These are phyloP conservation scores for Peromyscus melanophrys DNA, from an alignment of 2,797 vertebrate species.

Conservation along the genomic window DNA sequence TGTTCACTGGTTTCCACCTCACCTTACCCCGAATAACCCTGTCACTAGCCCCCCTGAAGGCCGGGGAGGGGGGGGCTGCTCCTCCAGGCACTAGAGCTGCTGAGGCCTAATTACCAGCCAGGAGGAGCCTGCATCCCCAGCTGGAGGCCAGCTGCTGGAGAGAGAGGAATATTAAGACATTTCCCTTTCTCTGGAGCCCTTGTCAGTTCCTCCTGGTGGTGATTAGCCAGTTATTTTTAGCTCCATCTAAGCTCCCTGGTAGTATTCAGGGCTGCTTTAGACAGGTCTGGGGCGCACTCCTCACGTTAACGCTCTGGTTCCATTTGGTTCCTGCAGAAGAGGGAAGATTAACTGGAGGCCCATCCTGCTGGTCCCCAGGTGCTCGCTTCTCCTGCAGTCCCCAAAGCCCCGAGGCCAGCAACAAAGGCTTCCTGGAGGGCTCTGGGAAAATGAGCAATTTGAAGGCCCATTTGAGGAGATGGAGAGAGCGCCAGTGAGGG, in stretches of 20 bases:
- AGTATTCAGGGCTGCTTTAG: constrained; percentile 72
- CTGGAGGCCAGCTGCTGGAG: constrained; percentile 74
- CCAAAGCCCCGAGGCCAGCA: background rate
- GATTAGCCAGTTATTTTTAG: constrained; percentile 84
- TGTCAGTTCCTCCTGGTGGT: constrained; percentile 76
- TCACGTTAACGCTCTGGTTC: background rate
- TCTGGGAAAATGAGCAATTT: constrained; percentile 1
- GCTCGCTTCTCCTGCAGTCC: background rate
- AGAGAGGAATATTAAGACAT: constrained; percentile 77
- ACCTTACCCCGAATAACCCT: constrained; percentile 52
- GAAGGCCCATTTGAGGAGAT: background rate
- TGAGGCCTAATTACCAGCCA: constrained; percentile 66
- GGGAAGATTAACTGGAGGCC: background rate
- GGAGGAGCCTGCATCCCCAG: constrained; percentile 57
- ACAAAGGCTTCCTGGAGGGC: background rate
- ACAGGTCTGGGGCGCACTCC: background rate
- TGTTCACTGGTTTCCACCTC: background rate
- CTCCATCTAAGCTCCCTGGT: constrained; percentile 66
- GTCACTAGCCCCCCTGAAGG: background rate
- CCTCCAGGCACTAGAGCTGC: fast-evolving
- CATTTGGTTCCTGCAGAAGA: background rate
- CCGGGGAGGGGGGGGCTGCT: background rate
- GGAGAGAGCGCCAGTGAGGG: background rate
- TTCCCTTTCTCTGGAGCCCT: constrained; percentile 77
- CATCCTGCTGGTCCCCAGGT: background rate